Conservation (phyloP, 2,797 vertebrate genomes). For the Anolis apletophallus region DNA sequence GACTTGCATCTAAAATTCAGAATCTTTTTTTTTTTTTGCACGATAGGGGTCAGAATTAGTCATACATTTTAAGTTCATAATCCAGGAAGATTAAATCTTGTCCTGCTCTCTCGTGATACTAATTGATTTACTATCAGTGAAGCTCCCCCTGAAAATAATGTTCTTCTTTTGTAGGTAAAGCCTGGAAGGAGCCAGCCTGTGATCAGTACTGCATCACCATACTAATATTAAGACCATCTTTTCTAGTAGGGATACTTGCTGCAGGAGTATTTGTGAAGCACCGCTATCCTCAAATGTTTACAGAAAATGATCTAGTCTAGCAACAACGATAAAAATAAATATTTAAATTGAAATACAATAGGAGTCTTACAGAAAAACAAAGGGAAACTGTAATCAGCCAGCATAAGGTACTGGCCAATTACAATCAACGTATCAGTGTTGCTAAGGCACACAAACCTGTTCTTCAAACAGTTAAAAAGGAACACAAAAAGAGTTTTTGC, state of each 20-base stretch:
- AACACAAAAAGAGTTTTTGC: background rate
- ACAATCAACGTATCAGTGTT: background rate
- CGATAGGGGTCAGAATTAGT: too few species aligned
- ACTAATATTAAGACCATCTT: constrained; percentile 63
- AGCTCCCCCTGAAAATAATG: constrained; percentile 44
- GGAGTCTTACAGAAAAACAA: background rate
- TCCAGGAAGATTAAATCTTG: constrained; percentile 63
- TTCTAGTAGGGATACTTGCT: constrained; percentile 71
- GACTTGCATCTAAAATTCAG: background rate
- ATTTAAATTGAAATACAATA: background rate
- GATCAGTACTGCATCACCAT: constrained; percentile 55
- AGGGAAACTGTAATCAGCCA: background rate
- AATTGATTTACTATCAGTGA: constrained; percentile 19
- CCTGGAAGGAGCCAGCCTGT: constrained; percentile 50
- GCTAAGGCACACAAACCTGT: background rate
- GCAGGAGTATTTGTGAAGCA: constrained; percentile 67
- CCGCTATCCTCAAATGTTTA: constrained; percentile 71
- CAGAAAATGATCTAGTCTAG: constrained; percentile 61
- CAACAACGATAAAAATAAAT: background rate
- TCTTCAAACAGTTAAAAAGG: background rate
- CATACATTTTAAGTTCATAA: constrained; percentile 35
- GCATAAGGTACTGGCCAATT: background rate
- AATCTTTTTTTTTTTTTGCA: background rate
- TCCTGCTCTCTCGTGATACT: constrained; percentile 45
- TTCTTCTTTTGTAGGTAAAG: constrained; percentile 69